Evolutionary conservation across 1,140 invertebrate genomes (phyloP).

Genomic region (Archivesica marissinica): DNA sequence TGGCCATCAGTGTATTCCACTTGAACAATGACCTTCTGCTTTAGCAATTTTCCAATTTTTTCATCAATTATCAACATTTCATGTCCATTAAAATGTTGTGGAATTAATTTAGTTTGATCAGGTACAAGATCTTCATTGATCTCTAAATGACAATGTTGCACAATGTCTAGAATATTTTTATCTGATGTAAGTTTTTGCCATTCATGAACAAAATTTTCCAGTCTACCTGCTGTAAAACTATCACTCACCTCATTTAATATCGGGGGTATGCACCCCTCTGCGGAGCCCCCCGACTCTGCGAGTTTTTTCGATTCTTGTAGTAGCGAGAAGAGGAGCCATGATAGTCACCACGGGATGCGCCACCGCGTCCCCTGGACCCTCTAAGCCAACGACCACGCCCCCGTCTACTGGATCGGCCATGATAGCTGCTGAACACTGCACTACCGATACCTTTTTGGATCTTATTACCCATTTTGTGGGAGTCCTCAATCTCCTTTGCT

Average conservation of each 20-base stretch:
- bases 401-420: no score
- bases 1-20: constrained; percentile 6
- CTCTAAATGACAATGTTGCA: constrained; percentile 48
- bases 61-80: constrained; percentile 19
- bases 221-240: constrained; percentile 34
- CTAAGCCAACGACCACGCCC: no score
- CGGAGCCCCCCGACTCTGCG: no score
- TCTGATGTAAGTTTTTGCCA: constrained; percentile 53
- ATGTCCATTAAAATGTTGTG: constrained; percentile 16
- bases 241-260: constrained; percentile 21
- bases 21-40: constrained; percentile 33
- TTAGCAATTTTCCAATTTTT: constrained; percentile 48
- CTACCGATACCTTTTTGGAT: no score
- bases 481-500: no score
- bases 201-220: constrained; percentile 40
- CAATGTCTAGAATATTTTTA: constrained; percentile 34
- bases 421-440: no score
- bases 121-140: constrained; percentile 35
- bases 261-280: no score
- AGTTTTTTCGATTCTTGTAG: no score
- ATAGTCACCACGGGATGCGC: no score
- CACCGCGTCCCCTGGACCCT: no score
- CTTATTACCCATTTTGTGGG: no score
- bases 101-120: not conserved
- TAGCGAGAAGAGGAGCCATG: no score